These are phyloP conservation scores for Alouatta palliata DNA, from an alignment of 2,113 vertebrate species.

Conservation along the genomic window DNA sequence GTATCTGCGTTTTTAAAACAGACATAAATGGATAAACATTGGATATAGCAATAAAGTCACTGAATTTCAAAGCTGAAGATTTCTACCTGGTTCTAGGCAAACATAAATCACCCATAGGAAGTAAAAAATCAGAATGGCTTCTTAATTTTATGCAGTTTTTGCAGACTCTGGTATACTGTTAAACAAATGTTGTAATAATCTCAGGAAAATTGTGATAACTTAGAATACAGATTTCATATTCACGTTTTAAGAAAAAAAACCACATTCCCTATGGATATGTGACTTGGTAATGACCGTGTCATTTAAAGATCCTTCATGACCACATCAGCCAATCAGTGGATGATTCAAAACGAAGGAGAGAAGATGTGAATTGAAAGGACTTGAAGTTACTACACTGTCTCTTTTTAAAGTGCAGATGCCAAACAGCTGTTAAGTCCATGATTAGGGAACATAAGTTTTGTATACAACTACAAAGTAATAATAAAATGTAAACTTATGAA, in stretches of 20 bases:
- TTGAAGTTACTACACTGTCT: background rate
- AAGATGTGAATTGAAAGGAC: background rate
- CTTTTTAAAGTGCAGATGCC: background rate
- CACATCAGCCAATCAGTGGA: background rate
- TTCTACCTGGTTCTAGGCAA: background rate
- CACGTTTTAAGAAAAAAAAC: background rate
- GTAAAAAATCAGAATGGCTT: background rate
- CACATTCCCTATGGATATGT: background rate
- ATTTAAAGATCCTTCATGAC: background rate
- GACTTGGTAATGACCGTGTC: background rate
- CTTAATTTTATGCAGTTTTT: background rate
- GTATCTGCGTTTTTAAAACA: background rate
- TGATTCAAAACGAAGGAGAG: background rate
- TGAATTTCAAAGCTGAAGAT: background rate
- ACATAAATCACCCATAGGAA: background rate
- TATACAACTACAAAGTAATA: background rate
- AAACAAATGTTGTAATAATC: background rate
- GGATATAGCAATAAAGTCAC: background rate
- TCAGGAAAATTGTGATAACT: background rate
- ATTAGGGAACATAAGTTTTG: background rate
- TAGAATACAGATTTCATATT: background rate
- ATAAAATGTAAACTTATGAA: background rate
- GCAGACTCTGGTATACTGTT: background rate
- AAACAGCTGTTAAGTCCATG: background rate
- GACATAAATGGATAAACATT: background rate